phyloP scores from a whole-genome alignment of 2,113 vertebrate genomes.

The Acanthochromis polyacanthus region DNA sequence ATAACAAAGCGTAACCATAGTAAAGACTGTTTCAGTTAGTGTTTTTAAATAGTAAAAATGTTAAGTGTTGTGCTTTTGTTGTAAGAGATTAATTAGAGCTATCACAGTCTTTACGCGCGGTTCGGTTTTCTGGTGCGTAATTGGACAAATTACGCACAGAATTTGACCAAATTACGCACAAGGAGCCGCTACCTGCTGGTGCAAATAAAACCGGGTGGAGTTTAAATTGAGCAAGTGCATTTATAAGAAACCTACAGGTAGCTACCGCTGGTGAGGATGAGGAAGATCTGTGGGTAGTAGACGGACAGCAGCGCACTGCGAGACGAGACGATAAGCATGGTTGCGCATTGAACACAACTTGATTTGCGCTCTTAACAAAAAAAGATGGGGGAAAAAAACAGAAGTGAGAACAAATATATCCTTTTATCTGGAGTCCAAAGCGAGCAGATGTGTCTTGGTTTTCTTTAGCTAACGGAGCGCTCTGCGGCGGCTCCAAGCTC shows the following conservation, averaged over 20 bases:
- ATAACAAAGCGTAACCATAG: neutral
- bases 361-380: conserved; percentile 49
- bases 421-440: conserved; percentile 68
- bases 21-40: no score
- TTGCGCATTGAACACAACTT: conserved; percentile 83
- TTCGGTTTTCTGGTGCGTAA: conserved; percentile 39
- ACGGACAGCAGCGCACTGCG: conserved; percentile 95
- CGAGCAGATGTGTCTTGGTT: conserved; percentile 43
- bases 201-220: neutral
- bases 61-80: neutral
- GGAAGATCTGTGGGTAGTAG: conserved; percentile 97
- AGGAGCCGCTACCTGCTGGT: neutral
- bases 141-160: neutral
- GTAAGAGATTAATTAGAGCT: conserved; percentile 1
- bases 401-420: conserved; percentile 41
- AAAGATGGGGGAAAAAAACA: neutral
- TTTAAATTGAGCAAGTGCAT: conserved; percentile 15
- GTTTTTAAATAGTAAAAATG: neutral
- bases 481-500: conserved; percentile 84
- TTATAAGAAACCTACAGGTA: conserved; percentile 90
- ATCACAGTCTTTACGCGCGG: neutral
- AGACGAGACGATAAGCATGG: conserved; percentile 94
- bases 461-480: conserved; percentile 77
- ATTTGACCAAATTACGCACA: conserved; percentile 22
- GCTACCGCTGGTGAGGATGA: conserved; percentile 98